phyloP scores from a whole-genome alignment of 2,797 vertebrate genomes.

The Chromobotia macracanthus region DNA sequence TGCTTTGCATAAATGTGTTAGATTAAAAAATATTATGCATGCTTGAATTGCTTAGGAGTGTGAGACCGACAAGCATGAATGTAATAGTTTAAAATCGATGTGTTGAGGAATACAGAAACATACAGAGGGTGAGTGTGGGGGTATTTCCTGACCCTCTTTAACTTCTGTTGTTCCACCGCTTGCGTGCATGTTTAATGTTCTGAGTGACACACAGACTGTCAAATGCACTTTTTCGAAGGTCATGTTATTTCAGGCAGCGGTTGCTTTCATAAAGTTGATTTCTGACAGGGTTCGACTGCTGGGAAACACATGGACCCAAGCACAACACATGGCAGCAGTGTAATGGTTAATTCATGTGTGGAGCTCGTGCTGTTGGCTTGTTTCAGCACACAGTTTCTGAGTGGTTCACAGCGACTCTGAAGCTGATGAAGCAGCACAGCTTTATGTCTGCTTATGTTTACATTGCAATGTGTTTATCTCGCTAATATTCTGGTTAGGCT shows the following conservation, averaged over 20 bases:
- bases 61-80: not conserved
- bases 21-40: no score
- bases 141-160: slow-evolving; percentile 35
- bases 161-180: not conserved
- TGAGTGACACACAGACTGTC: slow-evolving; percentile 19
- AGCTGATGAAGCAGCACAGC: not conserved
- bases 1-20: no score
- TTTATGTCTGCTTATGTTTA: slow-evolving; percentile 10
- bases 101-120: not conserved
- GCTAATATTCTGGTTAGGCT: not conserved
- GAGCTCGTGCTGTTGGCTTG: slow-evolving; percentile 46
- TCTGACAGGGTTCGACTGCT: not conserved
- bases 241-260: slow-evolving; percentile 65
- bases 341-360: slow-evolving; percentile 51
- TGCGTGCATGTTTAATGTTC: slow-evolving; percentile 15
- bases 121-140: not conserved
- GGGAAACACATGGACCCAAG: slow-evolving; percentile 54
- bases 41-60: not conserved
- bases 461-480: slow-evolving; percentile 2
- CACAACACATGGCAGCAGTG: slow-evolving; percentile 54
- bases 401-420: slow-evolving; percentile 22
- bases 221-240: slow-evolving; percentile 54
- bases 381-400: slow-evolving; percentile 43
- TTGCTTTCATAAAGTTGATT: slow-evolving; percentile 52
- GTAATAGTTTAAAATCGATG: not conserved